These are phyloP conservation scores for Varroa destructor DNA, from an alignment of 1,140 invertebrate genomes.

Conservation along the genomic window DNA sequence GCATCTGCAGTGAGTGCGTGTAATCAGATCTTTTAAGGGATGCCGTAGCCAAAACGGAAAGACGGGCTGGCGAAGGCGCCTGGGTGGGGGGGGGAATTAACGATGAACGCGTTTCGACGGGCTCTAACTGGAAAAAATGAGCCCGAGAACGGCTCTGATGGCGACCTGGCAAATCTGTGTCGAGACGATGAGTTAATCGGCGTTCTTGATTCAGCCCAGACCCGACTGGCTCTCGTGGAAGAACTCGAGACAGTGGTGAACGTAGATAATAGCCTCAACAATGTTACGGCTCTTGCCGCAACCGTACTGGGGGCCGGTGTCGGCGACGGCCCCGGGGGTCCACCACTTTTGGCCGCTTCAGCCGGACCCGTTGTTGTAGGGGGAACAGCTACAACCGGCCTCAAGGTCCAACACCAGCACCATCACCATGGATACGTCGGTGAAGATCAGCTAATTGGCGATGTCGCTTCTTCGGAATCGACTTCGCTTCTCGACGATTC, in stretches of 20 bases:
- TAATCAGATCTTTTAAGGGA: too few species aligned
- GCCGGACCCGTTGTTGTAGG: too few species aligned
- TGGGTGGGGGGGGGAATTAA: too few species aligned
- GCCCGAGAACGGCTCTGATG: neutral
- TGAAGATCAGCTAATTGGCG: slow-evolving; percentile 17
- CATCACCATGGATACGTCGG: neutral
- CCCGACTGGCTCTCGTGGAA: slow-evolving; percentile 18
- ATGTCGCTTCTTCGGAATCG: slow-evolving; percentile 13
- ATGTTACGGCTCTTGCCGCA: too few species aligned
- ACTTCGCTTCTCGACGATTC: slow-evolving; percentile 25
- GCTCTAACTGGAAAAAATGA: too few species aligned
- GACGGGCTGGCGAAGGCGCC: too few species aligned
- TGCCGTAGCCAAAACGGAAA: too few species aligned
- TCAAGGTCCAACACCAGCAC: too few species aligned
- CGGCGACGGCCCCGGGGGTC: neutral
- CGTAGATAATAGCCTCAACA: neutral
- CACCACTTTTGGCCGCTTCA: too few species aligned
- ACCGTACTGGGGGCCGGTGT: neutral
- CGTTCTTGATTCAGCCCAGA: slow-evolving; percentile 9
- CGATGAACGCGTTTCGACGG: too few species aligned
- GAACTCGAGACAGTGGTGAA: neutral
- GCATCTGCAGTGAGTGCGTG: too few species aligned
- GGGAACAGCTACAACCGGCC: too few species aligned
- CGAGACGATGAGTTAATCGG: slow-evolving; percentile 24
- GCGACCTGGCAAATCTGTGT: slow-evolving; percentile 18